Evolutionary conservation across 2,888 invertebrate species (phyloP).

Genomic region (Phengaris arion): DNA sequence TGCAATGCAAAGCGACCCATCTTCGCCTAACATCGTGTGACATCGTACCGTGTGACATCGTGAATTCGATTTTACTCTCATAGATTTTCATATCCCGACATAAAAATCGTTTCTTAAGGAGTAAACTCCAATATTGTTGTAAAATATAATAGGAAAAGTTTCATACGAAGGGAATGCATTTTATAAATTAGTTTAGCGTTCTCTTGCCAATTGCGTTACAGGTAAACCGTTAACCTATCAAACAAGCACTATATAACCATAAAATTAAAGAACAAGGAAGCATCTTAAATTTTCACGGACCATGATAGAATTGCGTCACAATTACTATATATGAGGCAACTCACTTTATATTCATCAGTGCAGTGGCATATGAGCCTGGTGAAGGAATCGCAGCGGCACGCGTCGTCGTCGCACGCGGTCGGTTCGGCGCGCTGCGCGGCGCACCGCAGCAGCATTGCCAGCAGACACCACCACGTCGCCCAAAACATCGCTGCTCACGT

Average conservation of each 20-base stretch:
- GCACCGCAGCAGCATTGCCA: constrained; percentile 53
- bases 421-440: constrained; percentile 56
- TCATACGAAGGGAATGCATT: background rate
- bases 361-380: constrained; percentile 80
- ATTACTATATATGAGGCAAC: background rate
- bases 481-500: constrained; percentile 65
- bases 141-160: background rate
- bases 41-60: too few relatives aligned
- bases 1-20: too few relatives aligned
- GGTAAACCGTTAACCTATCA: background rate
- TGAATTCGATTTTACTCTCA: too few relatives aligned
- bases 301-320: background rate
- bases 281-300: too few relatives aligned
- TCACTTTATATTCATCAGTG: constrained; percentile 67
- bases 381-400: constrained; percentile 79
- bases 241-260: background rate
- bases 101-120: too few relatives aligned
- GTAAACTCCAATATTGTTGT: background rate
- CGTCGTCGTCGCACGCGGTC: constrained; percentile 74
- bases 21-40: too few relatives aligned
- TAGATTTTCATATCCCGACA: too few relatives aligned
- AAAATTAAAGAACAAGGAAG: background rate
- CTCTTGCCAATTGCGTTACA: background rate
- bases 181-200: background rate
- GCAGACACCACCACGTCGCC: constrained; percentile 59